Percentiles rank a stretch among this genome's conserved stretches.
phyloP scores from a whole-genome alignment of 2,113 vertebrate species.

The Alexandromys fortis region DNA sequence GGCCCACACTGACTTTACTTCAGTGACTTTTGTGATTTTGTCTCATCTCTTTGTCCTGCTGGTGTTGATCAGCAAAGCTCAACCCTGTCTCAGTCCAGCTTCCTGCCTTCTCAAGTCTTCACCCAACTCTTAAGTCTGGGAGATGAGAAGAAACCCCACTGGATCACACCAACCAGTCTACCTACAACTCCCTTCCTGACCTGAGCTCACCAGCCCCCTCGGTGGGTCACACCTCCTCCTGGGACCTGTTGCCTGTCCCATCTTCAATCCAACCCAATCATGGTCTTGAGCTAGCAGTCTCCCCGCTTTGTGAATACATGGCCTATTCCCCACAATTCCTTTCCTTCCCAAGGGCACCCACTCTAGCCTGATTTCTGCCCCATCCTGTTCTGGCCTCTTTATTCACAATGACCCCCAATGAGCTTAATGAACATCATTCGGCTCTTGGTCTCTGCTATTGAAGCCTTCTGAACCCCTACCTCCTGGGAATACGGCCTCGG shows the following conservation, averaged over 20 bases:
- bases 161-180: background rate
- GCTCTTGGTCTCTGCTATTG: background rate
- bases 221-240: background rate
- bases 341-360: background rate
- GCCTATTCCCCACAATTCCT: background rate
- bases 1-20: background rate
- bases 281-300: background rate
- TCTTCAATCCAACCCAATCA: background rate
- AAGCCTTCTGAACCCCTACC: background rate
- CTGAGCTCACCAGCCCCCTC: background rate
- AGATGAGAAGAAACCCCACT: background rate
- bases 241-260: background rate
- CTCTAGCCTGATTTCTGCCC: too few relatives aligned
- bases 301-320: background rate
- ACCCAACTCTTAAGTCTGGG: background rate
- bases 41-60: background rate
- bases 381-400: background rate
- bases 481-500: constrained; percentile 29
- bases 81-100: background rate
- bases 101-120: background rate
- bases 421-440: background rate
- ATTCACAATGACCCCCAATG: background rate
- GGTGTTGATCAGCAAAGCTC: background rate
- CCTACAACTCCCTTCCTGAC: accelerated
- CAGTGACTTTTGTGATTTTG: background rate